Evolutionary conservation across 2,113 vertebrate species (phyloP).

Genomic region (Caretta caretta): DNA sequence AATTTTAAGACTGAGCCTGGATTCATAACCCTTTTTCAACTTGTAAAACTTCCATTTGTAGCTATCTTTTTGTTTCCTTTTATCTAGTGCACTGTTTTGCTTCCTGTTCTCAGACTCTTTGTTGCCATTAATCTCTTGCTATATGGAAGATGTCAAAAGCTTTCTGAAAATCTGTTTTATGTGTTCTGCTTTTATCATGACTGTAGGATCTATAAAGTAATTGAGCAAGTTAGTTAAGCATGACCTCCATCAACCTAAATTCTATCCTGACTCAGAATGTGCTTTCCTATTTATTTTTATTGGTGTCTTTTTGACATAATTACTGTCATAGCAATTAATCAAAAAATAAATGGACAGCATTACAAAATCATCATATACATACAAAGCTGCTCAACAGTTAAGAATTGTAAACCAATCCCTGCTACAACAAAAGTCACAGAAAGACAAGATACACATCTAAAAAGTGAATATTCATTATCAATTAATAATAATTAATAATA

Average conservation of each 20-base stretch:
- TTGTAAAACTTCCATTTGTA: background rate
- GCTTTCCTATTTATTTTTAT: background rate
- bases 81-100: background rate
- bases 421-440: background rate
- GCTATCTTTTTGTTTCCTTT: background rate
- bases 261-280: background rate
- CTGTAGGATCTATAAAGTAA: background rate
- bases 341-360: background rate
- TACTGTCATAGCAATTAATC: background rate
- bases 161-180: slow-evolving; percentile 7
- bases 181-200: background rate
- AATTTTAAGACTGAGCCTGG: background rate
- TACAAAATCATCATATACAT: background rate
- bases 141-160: slow-evolving; percentile 30
- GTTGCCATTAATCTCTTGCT: background rate
- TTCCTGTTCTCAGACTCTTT: slow-evolving; percentile 15
- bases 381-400: background rate
- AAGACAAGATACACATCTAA: background rate
- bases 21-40: background rate
- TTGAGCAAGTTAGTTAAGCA: background rate
- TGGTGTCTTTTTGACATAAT: background rate
- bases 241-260: background rate
- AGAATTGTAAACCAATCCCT: background rate
- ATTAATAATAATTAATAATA: background rate
- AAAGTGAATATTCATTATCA: background rate